Evolutionary conservation across 53 echinoderm and acorn worm species (phyloP), one percentile per base, ranked within the genome.

Genomic region (Apostichopus leukothele): DNA sequence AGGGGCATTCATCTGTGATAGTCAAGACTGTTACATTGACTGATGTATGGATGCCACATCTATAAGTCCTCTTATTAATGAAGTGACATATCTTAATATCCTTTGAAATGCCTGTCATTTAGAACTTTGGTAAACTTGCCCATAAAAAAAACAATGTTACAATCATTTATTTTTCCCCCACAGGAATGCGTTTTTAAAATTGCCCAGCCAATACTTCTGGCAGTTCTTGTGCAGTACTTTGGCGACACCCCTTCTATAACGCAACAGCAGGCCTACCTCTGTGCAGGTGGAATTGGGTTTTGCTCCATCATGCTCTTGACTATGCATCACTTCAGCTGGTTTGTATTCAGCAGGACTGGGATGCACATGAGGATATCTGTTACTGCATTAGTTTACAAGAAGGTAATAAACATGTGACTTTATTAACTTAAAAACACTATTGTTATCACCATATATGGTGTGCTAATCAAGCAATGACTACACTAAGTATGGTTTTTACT

Each of bases 251-350:
- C 85, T 1, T 67, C 75, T 52, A 88, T 92, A 22, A 92, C 92
- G 5, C 67, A 83, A 25, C 11, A 51, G 14, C 91, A 96, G 73
- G 96, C 96, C 55, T 96, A 94, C 90, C 88, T 96, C 63, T 93
- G 88, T 26, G 94, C 94, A 0, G 55, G 71, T 1, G 94, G 92
- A 4, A 89, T 96, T 60, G 66, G 90, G 0, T 5, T 93, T 12
- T 86, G 86, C 5, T 83, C 91, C 6, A 18, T 90, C 10, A 18
- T 87, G 10, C 50, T 88, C 5, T 25, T 91, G 9, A 77, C 74
- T 7, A 57, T 85, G 12, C 96, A 96, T 80, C 96, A 96, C 75
- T 74, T 80, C 10, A 78, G 26, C 10, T 94, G 92, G 89, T 94
- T 94, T 23, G 66, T 78, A n/a, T 76, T 84, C 4, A 78, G 53